Percentiles rank a stretch among this genome's conserved stretches.
These are phyloP conservation scores for Equus quagga DNA, from an alignment of 2,113 vertebrate species.

Conservation along the genomic window DNA sequence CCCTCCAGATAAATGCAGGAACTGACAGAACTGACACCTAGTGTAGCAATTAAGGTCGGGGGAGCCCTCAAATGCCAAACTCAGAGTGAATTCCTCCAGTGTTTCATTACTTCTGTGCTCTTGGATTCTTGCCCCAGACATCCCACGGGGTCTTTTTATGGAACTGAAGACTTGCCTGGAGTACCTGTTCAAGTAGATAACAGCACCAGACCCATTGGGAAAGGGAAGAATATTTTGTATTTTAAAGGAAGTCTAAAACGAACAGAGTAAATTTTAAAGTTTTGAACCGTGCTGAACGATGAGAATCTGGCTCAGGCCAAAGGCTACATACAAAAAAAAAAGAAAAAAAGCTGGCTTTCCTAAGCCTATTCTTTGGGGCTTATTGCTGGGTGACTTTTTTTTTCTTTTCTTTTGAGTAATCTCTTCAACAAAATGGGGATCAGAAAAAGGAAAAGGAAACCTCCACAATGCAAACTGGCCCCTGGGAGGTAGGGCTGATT, in stretches of 20 bases:
- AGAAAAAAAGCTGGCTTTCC: slow-evolving; percentile 59
- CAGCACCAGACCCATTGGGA: not conserved
- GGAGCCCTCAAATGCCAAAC: slow-evolving; percentile 53
- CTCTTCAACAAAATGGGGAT: slow-evolving; percentile 83
- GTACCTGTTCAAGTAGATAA: slow-evolving; percentile 71
- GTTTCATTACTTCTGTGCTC: slow-evolving; percentile 66
- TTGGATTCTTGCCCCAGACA: slow-evolving; percentile 50
- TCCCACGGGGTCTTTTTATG: slow-evolving; percentile 53
- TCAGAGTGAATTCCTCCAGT: slow-evolving; percentile 50
- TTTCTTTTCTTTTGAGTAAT: slow-evolving; percentile 72
- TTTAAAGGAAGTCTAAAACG: slow-evolving; percentile 59
- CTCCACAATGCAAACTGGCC: slow-evolving; percentile 82
- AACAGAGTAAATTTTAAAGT: slow-evolving; percentile 69
- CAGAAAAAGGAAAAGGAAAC: slow-evolving; percentile 88
- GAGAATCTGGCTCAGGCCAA: slow-evolving; percentile 71
- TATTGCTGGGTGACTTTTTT: slow-evolving; percentile 71
- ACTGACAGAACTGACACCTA: slow-evolving; percentile 67
- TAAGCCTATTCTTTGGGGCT: slow-evolving; percentile 78
- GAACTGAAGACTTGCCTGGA: slow-evolving; percentile 48
- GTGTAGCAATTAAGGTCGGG: slow-evolving; percentile 41
- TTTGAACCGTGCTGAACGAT: slow-evolving; percentile 57
- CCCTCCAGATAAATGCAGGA: slow-evolving; percentile 65
- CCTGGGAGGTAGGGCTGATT: slow-evolving; percentile 84
- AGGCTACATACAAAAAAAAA: not conserved
- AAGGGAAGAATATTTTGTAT: slow-evolving; percentile 64